Percentiles rank a stretch among this genome's conserved stretches.
These are phyloP conservation scores for Erythrocebus patas DNA, from an alignment of 2,113 vertebrate species.

Conservation along the genomic window DNA sequence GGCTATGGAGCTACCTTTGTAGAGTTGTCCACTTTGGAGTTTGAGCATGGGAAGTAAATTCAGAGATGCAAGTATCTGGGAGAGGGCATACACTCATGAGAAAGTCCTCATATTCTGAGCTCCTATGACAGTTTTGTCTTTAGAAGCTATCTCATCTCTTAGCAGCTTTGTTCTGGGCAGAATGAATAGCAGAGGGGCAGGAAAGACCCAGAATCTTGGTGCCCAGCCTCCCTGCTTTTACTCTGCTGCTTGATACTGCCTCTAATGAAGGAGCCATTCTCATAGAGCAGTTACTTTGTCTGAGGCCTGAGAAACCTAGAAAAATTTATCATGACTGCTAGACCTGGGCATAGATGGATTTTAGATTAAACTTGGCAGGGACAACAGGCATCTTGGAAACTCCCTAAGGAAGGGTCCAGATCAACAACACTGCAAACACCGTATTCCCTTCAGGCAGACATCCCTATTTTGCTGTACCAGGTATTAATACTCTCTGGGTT, in stretches of 20 bases:
- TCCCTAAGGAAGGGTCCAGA: background rate
- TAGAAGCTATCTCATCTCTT: background rate
- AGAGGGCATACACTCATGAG: background rate
- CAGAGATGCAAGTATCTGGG: background rate
- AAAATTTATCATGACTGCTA: background rate
- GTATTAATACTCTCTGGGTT: background rate
- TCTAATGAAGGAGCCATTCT: background rate
- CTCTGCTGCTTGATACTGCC: background rate
- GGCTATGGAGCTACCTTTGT: background rate
- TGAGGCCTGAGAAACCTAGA: background rate
- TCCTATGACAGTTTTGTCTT: background rate
- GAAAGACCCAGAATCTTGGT: background rate
- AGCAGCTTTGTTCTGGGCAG: background rate
- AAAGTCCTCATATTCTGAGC: background rate
- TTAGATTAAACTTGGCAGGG: background rate
- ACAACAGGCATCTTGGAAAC: background rate
- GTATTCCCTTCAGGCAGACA: background rate
- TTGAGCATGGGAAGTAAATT: background rate
- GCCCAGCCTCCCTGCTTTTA: background rate
- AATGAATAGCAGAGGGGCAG: background rate
- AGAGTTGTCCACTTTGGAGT: background rate
- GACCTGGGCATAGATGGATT: background rate
- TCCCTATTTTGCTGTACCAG: background rate
- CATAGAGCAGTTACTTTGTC: background rate
- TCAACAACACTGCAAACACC: background rate